These are phyloP conservation scores for Littorina saxatilis DNA, from an alignment of 1,140 invertebrate species.

Conservation along the genomic window DNA sequence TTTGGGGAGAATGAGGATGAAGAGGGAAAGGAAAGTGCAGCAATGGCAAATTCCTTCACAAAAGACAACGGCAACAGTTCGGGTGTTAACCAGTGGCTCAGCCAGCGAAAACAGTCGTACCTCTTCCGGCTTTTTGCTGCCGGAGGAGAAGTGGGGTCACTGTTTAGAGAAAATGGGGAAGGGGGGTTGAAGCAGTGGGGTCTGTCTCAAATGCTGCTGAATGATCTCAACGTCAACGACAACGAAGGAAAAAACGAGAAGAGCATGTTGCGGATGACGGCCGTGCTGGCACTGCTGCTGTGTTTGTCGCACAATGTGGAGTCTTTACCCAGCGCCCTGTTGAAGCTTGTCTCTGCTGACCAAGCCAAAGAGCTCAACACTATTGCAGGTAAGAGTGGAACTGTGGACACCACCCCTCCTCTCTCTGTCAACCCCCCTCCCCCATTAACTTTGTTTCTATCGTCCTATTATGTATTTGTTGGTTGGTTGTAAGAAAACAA, in stretches of 20 bases:
- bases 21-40: conserved; percentile 25
- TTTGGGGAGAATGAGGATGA: no score
- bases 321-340: conserved; percentile 16
- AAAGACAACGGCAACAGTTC: background rate
- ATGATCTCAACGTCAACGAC: no score
- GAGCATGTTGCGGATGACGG: conserved; percentile 33
- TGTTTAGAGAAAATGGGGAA: conserved; percentile 41
- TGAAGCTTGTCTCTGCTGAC: conserved; percentile 29
- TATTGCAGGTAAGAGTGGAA: conserved; percentile 35
- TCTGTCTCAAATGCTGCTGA: background rate
- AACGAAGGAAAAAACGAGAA: background rate
- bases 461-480: no score
- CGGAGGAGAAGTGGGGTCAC: conserved; percentile 48
- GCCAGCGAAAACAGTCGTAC: conserved; percentile 38
- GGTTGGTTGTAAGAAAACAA: no score
- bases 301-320: conserved; percentile 38
- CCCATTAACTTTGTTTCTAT: no score
- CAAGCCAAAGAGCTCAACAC: conserved; percentile 29
- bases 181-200: background rate
- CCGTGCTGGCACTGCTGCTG: conserved; percentile 38
- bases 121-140: conserved; percentile 52
- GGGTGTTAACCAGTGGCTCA: conserved; percentile 37
- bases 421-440: no score
- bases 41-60: conserved; percentile 22
- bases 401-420: no score